Evolutionary conservation across 1,140 invertebrate species (phyloP).

Genomic region (Conus ventricosus): DNA sequence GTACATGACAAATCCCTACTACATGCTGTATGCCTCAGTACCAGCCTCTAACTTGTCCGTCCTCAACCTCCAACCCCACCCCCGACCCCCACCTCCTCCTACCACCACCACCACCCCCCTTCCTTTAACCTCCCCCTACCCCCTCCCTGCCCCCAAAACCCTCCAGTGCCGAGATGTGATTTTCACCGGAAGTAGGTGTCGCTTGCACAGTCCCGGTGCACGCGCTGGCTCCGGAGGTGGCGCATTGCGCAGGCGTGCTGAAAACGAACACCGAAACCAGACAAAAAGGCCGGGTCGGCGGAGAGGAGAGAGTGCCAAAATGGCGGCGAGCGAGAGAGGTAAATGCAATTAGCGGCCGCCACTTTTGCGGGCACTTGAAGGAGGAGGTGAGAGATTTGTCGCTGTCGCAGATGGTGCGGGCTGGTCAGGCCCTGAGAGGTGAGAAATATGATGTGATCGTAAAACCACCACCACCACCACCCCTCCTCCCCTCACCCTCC

Average conservation of each 20-base stretch:
- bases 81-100: no score
- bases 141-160: no score
- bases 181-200: slow-evolving; percentile 31
- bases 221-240: slow-evolving; percentile 12
- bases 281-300: not conserved
- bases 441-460: slow-evolving; percentile 24
- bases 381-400: slow-evolving; percentile 1
- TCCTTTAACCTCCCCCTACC: no score
- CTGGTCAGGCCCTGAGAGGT: not conserved
- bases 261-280: slow-evolving; percentile 18
- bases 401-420: not conserved
- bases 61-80: no score
- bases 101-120: no score
- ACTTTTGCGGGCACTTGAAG: slow-evolving; percentile 15
- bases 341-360: slow-evolving; percentile 19
- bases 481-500: no score
- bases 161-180: slow-evolving; percentile 3
- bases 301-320: slow-evolving; percentile 5
- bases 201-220: slow-evolving; percentile 14
- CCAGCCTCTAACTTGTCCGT: no score
- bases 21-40: no score
- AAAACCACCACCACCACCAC: not conserved
- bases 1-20: no score
- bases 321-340: not conserved
- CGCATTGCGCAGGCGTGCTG: slow-evolving; percentile 9